A percentile compares a stretch with the other conserved stretches of the same genome.
Conservation (phyloP, 2,888 invertebrate species). For the Magallana nippona region DNA sequence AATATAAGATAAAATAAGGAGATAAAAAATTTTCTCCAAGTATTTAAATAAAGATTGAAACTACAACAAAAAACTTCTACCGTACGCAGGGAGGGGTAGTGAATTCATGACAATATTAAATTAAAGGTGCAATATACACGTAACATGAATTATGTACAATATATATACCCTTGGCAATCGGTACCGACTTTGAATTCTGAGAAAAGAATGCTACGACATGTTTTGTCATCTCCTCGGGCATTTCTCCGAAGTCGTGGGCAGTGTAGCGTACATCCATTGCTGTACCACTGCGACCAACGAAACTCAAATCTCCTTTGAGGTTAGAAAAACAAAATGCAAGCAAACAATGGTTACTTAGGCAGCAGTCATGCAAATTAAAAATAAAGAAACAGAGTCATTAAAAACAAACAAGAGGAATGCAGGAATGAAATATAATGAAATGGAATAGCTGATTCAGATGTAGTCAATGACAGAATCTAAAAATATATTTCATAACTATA, state of each 20-base stretch:
- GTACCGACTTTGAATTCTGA: slow-evolving; percentile 31
- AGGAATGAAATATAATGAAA: neutral
- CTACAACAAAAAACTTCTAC: no score
- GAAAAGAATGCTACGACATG: slow-evolving; percentile 54
- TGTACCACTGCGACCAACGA: slow-evolving; percentile 74
- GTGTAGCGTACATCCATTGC: slow-evolving; percentile 71
- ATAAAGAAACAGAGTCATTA: slow-evolving; percentile 6
- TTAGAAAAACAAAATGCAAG: slow-evolving; percentile 19
- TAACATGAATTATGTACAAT: neutral
- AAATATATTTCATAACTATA: neutral
- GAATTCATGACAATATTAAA: neutral
- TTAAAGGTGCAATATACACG: neutral
- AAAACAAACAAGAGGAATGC: slow-evolving; percentile 19
- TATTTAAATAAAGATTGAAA: no score
- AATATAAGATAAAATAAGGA: no score
- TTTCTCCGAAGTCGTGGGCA: slow-evolving; percentile 70
- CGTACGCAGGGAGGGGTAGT: neutral
- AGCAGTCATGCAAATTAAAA: slow-evolving; percentile 23
- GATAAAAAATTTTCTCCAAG: no score
- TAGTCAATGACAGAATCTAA: neutral
- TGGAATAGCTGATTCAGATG: neutral
- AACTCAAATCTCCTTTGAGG: slow-evolving; percentile 69
- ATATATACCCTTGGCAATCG: slow-evolving; percentile 28
- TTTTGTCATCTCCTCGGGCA: slow-evolving; percentile 68
- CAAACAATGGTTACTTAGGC: slow-evolving; percentile 15